Evolutionary conservation across 2,797 vertebrate species (phyloP).

Genomic region (Hemitrygon akajei): DNA sequence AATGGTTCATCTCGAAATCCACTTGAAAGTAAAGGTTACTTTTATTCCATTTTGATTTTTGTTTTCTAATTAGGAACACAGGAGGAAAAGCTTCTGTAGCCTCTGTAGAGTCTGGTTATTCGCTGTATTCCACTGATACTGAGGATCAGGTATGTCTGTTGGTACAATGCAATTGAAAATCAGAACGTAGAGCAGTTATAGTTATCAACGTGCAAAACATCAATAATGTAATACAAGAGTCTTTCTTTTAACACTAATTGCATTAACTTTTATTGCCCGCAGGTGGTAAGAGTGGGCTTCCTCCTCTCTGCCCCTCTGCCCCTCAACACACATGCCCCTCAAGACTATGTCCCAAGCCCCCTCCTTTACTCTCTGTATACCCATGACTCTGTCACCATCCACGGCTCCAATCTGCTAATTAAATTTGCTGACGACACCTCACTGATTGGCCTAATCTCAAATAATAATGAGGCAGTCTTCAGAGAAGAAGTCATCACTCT

Average conservation of each 20-base stretch:
- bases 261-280: constrained; percentile 27
- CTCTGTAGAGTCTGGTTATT: constrained; percentile 57
- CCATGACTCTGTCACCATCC: no score
- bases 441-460: no score
- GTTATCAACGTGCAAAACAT: neutral
- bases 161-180: neutral
- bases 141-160: constrained; percentile 69
- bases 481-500: no score
- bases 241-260: neutral
- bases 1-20: neutral
- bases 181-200: neutral
- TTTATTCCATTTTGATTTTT: constrained; percentile 38
- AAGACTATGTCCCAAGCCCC: no score
- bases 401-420: no score
- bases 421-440: no score
- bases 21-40: neutral
- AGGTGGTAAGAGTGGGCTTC: no score
- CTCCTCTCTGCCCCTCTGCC: no score
- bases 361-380: no score
- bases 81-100: constrained; percentile 48
- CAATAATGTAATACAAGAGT: neutral
- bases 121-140: constrained; percentile 69
- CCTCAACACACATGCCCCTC: no score
- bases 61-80: constrained; percentile 51
- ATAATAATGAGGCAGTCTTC: no score